phyloP scores from a whole-genome alignment of 2,888 invertebrate species.

The Eutolmus rufibarbis region DNA sequence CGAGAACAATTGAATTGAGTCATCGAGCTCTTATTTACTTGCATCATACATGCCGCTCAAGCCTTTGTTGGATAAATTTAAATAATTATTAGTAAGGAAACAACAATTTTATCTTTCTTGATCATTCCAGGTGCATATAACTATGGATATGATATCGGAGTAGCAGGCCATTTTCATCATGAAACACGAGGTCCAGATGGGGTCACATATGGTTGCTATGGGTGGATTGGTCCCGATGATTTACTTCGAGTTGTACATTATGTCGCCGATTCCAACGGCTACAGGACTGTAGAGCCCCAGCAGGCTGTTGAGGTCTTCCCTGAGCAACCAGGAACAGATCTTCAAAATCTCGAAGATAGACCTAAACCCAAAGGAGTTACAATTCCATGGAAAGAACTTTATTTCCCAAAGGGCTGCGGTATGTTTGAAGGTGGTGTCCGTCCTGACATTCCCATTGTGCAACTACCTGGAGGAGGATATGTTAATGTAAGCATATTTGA shows the following conservation, averaged over 20 bases:
- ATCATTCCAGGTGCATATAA: slow-evolving; percentile 70
- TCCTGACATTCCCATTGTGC: slow-evolving; percentile 54
- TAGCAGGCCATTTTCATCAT: slow-evolving; percentile 80
- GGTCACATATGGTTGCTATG: slow-evolving; percentile 82
- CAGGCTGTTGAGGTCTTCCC: slow-evolving; percentile 71
- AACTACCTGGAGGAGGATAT: slow-evolving; percentile 60
- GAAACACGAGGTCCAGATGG: slow-evolving; percentile 78
- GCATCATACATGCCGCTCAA: neutral
- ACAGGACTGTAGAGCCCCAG: slow-evolving; percentile 74
- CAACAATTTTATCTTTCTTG: neutral
- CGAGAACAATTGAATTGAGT: neutral
- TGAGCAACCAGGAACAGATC: slow-evolving; percentile 42
- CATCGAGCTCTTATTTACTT: neutral
- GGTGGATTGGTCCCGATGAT: slow-evolving; percentile 75
- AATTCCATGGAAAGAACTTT: slow-evolving; percentile 72
- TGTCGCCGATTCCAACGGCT: slow-evolving; percentile 80
- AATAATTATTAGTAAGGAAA: neutral
- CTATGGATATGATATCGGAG: slow-evolving; percentile 79
- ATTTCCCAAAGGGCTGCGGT: slow-evolving; percentile 78
- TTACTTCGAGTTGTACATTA: slow-evolving; percentile 76
- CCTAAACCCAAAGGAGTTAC: slow-evolving; percentile 64
- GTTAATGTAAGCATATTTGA: slow-evolving; percentile 57
- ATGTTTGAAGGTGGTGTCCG: slow-evolving; percentile 62
- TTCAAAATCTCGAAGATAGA: slow-evolving; percentile 52
- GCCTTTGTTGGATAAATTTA: neutral